Percentiles rank a stretch among this genome's conserved stretches.
These are phyloP conservation scores for Leucoma salicis DNA, from an alignment of 2,888 invertebrate genomes.

Conservation along the genomic window DNA sequence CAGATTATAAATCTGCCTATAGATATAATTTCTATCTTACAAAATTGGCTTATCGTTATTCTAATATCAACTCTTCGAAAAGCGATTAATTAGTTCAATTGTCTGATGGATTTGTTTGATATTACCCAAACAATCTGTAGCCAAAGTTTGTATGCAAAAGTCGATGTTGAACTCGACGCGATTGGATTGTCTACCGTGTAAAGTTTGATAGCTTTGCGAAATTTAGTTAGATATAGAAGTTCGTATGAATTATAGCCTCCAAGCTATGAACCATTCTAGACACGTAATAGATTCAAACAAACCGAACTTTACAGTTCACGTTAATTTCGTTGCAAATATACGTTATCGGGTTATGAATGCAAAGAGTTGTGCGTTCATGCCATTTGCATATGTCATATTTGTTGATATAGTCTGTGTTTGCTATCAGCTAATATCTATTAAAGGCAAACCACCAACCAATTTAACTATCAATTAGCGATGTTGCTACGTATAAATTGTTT, in stretches of 20 bases:
- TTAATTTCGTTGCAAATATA: conserved; percentile 5
- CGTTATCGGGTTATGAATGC: not conserved
- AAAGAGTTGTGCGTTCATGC: not conserved
- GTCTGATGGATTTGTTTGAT: conserved; percentile 69
- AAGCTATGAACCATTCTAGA: conserved; percentile 45
- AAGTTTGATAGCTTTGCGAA: conserved; percentile 72
- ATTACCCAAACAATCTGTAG: conserved; percentile 65
- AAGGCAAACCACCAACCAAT: not conserved
- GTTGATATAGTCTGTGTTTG: not conserved
- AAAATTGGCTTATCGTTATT: conserved; percentile 41
- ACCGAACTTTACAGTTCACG: conserved; percentile 24
- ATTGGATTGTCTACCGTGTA: conserved; percentile 66
- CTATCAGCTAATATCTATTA: not conserved
- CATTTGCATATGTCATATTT: not conserved
- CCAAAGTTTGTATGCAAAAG: conserved; percentile 75
- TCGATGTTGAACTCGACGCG: conserved; percentile 59
- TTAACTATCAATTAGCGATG: not conserved
- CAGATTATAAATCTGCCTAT: too few species aligned
- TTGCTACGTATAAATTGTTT: not conserved
- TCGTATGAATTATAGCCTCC: conserved; percentile 57
- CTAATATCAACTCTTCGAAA: conserved; percentile 48
- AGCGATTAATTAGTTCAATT: conserved; percentile 73
- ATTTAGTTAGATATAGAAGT: conserved; percentile 63
- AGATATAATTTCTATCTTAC: conserved; percentile 17
- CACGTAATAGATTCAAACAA: conserved; percentile 55